Conservation (phyloP, 2,797 vertebrate genomes). For the Streptopelia turtur region DNA sequence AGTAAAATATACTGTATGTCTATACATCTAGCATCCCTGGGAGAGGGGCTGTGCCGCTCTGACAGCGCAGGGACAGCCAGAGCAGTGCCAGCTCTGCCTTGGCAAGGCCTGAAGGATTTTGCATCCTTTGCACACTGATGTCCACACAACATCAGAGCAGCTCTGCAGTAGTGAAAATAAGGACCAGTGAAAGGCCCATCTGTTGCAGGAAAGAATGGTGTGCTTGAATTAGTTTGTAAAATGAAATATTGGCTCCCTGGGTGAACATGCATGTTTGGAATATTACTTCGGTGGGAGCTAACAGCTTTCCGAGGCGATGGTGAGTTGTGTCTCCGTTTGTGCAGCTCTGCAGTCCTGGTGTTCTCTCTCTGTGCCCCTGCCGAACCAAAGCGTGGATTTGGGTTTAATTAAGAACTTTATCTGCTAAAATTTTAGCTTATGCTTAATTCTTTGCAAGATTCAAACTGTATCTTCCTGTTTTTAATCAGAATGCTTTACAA, state of each 20-base stretch:
- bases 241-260: background rate
- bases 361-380: background rate
- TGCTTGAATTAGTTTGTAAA: background rate
- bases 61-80: background rate
- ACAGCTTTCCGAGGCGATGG: background rate
- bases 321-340: background rate
- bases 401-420: background rate
- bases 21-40: background rate
- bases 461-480: background rate
- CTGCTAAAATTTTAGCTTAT: background rate
- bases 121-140: background rate
- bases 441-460: background rate
- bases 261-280: background rate
- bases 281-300: background rate
- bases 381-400: background rate
- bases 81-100: background rate
- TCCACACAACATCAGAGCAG: background rate
- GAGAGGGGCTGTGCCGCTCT: background rate
- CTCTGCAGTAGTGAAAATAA: background rate
- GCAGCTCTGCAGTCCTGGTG: background rate
- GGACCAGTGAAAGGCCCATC: background rate
- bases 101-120: fast-evolving
- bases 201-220: background rate
- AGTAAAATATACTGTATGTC: fast-evolving
- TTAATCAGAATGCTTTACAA: background rate